phyloP scores from a whole-genome alignment of 2,113 vertebrate species.

The Mirza zaza region DNA sequence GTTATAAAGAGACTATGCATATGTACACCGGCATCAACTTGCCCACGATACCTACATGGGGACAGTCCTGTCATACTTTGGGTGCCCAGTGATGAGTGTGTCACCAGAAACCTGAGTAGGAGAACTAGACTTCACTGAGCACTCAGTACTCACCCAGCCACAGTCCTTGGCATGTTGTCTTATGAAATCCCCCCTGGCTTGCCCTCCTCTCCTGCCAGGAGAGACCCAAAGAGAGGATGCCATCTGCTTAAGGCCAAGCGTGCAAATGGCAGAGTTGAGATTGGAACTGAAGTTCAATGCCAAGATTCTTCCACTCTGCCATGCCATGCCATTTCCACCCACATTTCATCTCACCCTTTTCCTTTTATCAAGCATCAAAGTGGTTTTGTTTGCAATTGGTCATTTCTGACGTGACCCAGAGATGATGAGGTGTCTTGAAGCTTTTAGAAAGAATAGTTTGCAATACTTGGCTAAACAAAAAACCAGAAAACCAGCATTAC shows the following conservation, averaged over 20 bases:
- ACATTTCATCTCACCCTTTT: not conserved
- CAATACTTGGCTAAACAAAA: not conserved
- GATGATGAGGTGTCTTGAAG: not conserved
- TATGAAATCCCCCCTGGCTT: not conserved
- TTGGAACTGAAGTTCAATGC: not conserved
- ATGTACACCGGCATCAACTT: accelerated
- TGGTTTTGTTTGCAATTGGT: not conserved
- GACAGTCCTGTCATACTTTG: accelerated
- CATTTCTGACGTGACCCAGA: not conserved
- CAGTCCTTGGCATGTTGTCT: not conserved
- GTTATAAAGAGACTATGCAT: not conserved
- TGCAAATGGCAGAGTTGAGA: not conserved
- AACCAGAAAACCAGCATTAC: not conserved
- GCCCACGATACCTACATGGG: accelerated
- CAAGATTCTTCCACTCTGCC: not conserved
- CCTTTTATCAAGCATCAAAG: not conserved
- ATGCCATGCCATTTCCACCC: no score
- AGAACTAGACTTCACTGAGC: not conserved
- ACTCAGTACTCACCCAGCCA: not conserved
- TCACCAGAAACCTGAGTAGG: not conserved
- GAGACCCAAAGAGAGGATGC: not conserved
- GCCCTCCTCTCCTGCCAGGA: not conserved
- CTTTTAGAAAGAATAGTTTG: not conserved
- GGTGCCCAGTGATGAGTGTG: not conserved
- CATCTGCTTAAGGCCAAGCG: not conserved